phyloP scores from a whole-genome alignment of 2,888 invertebrate species.

The Cantharis flavilabris region DNA sequence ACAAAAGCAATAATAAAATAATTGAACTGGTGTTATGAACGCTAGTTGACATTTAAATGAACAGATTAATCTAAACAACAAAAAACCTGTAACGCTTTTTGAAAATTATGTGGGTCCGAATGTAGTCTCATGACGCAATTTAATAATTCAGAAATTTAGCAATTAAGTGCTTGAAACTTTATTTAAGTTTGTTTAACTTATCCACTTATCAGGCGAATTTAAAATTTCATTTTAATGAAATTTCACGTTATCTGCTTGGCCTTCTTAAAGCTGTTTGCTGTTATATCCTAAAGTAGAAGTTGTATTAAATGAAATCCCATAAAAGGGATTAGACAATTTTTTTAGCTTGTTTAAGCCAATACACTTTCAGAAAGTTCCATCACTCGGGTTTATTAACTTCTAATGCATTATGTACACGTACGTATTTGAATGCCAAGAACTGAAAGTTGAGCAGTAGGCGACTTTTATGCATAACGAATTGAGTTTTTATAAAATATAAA shows the following conservation, averaged over 20 bases:
- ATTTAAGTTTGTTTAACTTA: conserved; percentile 9
- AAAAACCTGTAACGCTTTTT: background rate
- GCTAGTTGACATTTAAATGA: background rate
- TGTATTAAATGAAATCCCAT: background rate
- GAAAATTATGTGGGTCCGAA: background rate
- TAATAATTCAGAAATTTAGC: background rate
- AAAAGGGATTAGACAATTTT: background rate
- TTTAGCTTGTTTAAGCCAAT: background rate
- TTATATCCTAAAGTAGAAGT: background rate
- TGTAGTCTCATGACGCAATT: background rate
- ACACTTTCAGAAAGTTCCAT: background rate
- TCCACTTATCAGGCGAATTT: background rate
- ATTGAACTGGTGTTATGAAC: background rate
- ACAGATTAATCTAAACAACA: background rate
- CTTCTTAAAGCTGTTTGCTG: conserved; percentile 7
- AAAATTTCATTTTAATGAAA: conserved; percentile 19
- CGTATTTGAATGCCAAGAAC: background rate
- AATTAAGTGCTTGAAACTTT: background rate
- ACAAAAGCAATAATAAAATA: background rate
- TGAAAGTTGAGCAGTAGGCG: background rate
- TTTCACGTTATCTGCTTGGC: background rate
- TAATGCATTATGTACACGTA: background rate
- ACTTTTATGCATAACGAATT: background rate
- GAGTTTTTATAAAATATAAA: background rate
- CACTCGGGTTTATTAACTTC: background rate